Conservation (phyloP, 2,888 invertebrate genomes). For the Halictus quadricinctus region DNA sequence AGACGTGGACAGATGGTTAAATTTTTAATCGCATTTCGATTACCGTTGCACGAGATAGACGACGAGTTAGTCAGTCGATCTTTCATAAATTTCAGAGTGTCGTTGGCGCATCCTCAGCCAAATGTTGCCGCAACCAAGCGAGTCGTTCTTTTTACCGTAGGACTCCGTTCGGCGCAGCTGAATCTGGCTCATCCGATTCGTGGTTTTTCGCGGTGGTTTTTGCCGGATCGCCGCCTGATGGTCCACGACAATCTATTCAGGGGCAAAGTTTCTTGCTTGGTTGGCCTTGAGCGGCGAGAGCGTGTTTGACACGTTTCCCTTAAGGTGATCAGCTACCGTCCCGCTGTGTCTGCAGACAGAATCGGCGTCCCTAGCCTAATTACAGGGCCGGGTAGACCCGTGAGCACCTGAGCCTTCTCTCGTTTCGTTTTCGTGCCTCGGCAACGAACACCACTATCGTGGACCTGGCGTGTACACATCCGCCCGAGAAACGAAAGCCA, state of each 20-base stretch:
- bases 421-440: slow-evolving; percentile 69
- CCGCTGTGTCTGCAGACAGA: slow-evolving; percentile 60
- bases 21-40: background rate
- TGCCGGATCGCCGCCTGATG: slow-evolving; percentile 2
- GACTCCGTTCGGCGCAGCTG: background rate
- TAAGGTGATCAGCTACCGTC: slow-evolving; percentile 68
- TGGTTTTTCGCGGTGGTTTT: background rate
- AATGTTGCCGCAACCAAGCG: background rate
- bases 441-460: slow-evolving; percentile 56
- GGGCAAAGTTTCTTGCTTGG: slow-evolving; percentile 9
- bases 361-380: slow-evolving; percentile 76
- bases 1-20: background rate
- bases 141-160: background rate
- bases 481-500: slow-evolving; percentile 53
- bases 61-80: background rate
- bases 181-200: background rate
- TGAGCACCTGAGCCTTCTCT: slow-evolving; percentile 71
- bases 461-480: slow-evolving; percentile 22
- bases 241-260: slow-evolving; percentile 12
- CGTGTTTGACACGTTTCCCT: slow-evolving; percentile 66
- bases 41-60: background rate
- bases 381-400: slow-evolving; percentile 70
- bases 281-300: slow-evolving; percentile 44
- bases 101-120: background rate
- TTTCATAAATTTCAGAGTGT: background rate